Conservation (phyloP, 2,888 invertebrate genomes). For the Xestia ashworthii region DNA sequence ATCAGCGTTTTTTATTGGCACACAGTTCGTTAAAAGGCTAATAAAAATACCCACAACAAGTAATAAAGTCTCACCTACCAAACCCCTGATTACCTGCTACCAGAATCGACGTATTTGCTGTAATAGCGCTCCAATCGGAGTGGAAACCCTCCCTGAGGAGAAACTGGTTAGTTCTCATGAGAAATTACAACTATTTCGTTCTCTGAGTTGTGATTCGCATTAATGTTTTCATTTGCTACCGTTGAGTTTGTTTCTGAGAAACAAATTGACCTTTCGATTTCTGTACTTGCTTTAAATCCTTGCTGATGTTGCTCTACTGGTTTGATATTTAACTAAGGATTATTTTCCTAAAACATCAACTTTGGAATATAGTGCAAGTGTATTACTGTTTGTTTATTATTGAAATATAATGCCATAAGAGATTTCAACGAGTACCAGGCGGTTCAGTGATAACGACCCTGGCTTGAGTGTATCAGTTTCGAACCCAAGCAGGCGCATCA, state of each 20-base stretch:
- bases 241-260: conserved; percentile 20
- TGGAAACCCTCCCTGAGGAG: conserved; percentile 26
- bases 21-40: neutral
- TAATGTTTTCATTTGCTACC: conserved; percentile 34
- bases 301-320: neutral
- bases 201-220: conserved; percentile 5
- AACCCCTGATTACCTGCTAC: conserved; percentile 1
- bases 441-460: neutral
- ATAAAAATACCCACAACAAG: neutral
- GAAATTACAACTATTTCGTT: conserved; percentile 55
- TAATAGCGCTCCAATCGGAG: conserved; percentile 45
- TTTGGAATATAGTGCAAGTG: neutral
- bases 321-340: neutral
- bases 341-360: neutral
- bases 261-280: conserved; percentile 33
- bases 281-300: conserved; percentile 11
- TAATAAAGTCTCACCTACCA: neutral
- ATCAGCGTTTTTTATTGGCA: neutral
- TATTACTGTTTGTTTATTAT: neutral
- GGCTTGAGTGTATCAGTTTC: neutral
- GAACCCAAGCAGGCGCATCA: neutral
- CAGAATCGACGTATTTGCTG: neutral
- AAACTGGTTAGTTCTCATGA: conserved; percentile 49
- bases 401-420: neutral
- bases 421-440: neutral